Evolutionary conservation across 2,113 vertebrate genomes (phyloP), one percentile per base, ranked within the genome.

Genomic region (Oreochromis niloticus): DNA sequence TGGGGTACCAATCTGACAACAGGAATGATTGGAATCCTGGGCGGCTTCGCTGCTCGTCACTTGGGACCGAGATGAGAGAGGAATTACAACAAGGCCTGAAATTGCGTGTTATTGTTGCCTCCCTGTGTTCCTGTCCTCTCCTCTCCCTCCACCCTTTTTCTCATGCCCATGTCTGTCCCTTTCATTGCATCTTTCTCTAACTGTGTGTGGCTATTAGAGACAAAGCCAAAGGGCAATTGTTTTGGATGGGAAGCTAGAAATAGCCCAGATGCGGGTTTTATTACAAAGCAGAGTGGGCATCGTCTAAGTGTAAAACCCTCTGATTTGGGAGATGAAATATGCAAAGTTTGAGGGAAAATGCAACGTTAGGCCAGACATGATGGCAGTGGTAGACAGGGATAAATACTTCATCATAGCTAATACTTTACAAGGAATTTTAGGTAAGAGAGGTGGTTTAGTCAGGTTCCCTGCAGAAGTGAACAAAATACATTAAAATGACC

Each of bases 51-150:
- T 43, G 84, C 86, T 89, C 46, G 86, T 91, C 94, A 88, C 94
- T 86, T 59, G 94, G 93, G 94, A 94, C 87, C 36, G 32, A 83
- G 87, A 94, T 94, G 93, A 94, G 91, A 88, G 90, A 8, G 9
- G 95, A 95, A 96, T 96, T 90, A 95, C 95, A 95, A 96, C 92
- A 92, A 95, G 90, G 94, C 82, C 91, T 91, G 90, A 94, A 93
- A 94, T 91, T 94, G 86, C 41, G 55, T 87, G 90, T 94, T 92
- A 91, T 94, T 94, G 86, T 93, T 93, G 59, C 82, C 89, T 88
- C 88, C 84, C 89, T 19, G 82, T 89, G 86, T 91, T 91, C 80
- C 80, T 30, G 82, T 85, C 87, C 89, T 75, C 82, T 57, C 55
- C 82, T 85, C 87, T 89, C 55, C 81, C 81, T 85, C 80, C 85